Evolutionary conservation across 2,888 invertebrate species (phyloP).

Genomic region (Panorpa germanica): DNA sequence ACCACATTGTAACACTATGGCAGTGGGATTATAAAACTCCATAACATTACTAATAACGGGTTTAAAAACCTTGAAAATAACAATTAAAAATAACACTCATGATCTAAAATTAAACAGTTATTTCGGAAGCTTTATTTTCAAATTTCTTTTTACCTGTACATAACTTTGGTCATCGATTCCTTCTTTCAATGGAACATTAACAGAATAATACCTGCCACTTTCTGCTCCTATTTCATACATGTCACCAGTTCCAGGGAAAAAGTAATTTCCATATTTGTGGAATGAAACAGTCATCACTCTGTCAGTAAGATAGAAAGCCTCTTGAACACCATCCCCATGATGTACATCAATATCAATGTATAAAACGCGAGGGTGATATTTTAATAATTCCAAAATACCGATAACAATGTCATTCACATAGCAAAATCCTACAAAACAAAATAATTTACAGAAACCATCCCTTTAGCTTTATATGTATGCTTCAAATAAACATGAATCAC

Average conservation of each 20-base stretch:
- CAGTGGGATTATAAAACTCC: conserved; percentile 91
- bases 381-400: conserved; percentile 84
- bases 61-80: conserved; percentile 58
- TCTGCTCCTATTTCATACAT: conserved; percentile 98
- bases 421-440: conserved; percentile 59
- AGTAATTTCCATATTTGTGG: conserved; percentile 95
- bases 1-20: conserved; percentile 94
- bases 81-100: conserved; percentile 26
- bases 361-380: conserved; percentile 83
- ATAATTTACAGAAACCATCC: not conserved
- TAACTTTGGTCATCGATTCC: conserved; percentile 92
- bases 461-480: no score
- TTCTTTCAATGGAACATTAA: conserved; percentile 95
- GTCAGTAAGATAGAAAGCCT: conserved; percentile 93
- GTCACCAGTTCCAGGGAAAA: conserved; percentile 97
- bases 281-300: conserved; percentile 99
- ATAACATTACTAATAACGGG: conserved; percentile 86
- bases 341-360: conserved; percentile 99
- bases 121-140: conserved; percentile 15
- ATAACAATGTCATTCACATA: conserved; percentile 99
- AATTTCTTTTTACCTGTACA: conserved; percentile 39
- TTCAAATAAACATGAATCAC: conserved; percentile 17
- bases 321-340: conserved; percentile 93
- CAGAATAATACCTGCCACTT: conserved; percentile 88
- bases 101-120: conserved; percentile 25